These are phyloP conservation scores for Perca schrenkii DNA, from an alignment of 2,113 vertebrate genomes.

Conservation along the genomic window DNA sequence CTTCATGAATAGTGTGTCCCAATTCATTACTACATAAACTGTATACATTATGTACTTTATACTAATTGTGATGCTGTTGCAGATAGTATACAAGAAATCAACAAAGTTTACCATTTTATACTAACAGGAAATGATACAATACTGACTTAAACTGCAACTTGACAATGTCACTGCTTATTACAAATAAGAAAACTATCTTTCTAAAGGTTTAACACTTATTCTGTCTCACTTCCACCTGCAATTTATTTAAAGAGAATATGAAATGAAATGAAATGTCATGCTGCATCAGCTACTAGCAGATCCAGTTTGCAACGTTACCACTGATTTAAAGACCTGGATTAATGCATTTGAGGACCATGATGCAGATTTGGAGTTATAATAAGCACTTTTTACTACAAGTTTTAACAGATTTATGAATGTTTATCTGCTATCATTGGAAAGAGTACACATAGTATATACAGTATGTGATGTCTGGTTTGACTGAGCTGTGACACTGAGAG, in stretches of 20 bases:
- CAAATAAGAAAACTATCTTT: too few relatives aligned
- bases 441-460: background rate
- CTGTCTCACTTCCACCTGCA: background rate
- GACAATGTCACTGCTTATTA: too few relatives aligned
- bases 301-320: background rate
- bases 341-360: background rate
- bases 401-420: background rate
- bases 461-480: background rate
- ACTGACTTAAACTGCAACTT: too few relatives aligned
- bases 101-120: too few relatives aligned
- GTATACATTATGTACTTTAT: too few relatives aligned
- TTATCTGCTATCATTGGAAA: background rate
- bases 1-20: background rate
- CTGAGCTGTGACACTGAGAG: background rate
- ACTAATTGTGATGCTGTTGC: too few relatives aligned
- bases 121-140: too few relatives aligned
- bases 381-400: background rate
- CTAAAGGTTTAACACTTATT: background rate
- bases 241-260: background rate
- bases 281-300: background rate
- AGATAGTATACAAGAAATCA: too few relatives aligned
- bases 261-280: background rate
- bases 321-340: background rate
- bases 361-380: background rate
- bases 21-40: too few relatives aligned